Conservation (phyloP, 2,888 invertebrate genomes). For the Ectobius pallidus region DNA sequence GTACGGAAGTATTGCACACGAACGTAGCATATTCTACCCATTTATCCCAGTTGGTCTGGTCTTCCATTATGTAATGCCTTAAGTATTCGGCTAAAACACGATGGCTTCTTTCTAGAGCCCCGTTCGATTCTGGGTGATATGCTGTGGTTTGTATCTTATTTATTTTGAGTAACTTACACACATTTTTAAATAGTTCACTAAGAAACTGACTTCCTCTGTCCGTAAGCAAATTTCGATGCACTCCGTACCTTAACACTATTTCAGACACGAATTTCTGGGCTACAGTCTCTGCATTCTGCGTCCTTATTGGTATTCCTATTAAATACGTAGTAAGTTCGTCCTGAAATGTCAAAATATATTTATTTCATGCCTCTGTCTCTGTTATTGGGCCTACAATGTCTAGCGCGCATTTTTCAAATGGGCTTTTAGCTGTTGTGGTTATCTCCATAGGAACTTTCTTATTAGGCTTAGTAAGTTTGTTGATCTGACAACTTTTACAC, state of each 20-base stretch:
- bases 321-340: neutral
- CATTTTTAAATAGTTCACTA: conserved; percentile 45
- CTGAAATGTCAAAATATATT: conserved; percentile 7
- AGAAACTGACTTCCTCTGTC: conserved; percentile 49
- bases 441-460: neutral
- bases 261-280: conserved; percentile 45
- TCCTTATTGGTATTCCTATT: conserved; percentile 45
- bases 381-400: conserved; percentile 6
- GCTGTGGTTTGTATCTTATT: conserved; percentile 11
- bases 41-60: conserved; percentile 10
- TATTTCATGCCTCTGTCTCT: neutral
- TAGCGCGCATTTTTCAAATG: conserved; percentile 21
- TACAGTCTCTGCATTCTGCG: conserved; percentile 48
- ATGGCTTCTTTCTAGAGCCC: conserved; percentile 9
- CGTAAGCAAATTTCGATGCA: conserved; percentile 44
- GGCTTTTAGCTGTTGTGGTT: neutral
- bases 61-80: neutral
- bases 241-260: conserved; percentile 43
- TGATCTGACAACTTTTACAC: neutral
- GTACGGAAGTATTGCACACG: conserved; percentile 6
- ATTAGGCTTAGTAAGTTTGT: neutral
- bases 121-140: conserved; percentile 4
- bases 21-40: neutral
- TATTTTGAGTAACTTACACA: conserved; percentile 27
- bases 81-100: conserved; percentile 9